Conservation (phyloP, 30 jellyfish, hydroid and myxozoan species). For the Clytia hemisphaerica region DNA sequence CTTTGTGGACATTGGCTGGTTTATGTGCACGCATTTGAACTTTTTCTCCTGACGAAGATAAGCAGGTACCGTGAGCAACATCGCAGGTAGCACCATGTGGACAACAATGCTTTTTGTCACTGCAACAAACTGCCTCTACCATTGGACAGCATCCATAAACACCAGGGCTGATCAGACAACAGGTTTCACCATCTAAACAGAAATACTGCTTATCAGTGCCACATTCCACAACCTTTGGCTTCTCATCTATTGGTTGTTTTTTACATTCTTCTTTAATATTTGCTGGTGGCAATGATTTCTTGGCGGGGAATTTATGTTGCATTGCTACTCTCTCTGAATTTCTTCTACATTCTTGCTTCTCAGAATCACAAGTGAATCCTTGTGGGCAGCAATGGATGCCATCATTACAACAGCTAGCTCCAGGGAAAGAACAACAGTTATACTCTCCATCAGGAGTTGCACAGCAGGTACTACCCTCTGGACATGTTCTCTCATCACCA, state of each 20-base stretch:
- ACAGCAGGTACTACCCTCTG: conserved; percentile 48
- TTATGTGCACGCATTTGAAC: too few relatives aligned
- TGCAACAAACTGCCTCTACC: not conserved
- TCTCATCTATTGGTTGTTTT: too few relatives aligned
- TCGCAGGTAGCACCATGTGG: not conserved
- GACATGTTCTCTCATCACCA: conserved; percentile 31
- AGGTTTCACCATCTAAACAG: not conserved
- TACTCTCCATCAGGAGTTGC: conserved; percentile 35
- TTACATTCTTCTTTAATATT: too few relatives aligned
- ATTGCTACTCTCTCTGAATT: too few relatives aligned
- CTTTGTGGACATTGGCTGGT: too few relatives aligned
- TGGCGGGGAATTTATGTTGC: too few relatives aligned
- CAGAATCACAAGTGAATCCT: conserved; percentile 37
- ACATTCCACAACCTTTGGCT: too few relatives aligned
- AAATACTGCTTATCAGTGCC: too few relatives aligned
- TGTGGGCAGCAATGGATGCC: conserved; percentile 55
- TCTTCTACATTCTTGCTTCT: too few relatives aligned
- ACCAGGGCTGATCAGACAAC: not conserved
- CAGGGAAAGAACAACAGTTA: conserved; percentile 47
- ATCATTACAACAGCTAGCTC: conserved; percentile 58
- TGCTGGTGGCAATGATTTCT: too few relatives aligned
- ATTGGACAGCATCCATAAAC: conserved; percentile 1
- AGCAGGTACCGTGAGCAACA: too few relatives aligned
- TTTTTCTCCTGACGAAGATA: too few relatives aligned
- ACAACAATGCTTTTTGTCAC: not conserved